Base-by-base conservation (phyloP, 1,140 invertebrate species). In the Saccostrea glomerata region DNA sequence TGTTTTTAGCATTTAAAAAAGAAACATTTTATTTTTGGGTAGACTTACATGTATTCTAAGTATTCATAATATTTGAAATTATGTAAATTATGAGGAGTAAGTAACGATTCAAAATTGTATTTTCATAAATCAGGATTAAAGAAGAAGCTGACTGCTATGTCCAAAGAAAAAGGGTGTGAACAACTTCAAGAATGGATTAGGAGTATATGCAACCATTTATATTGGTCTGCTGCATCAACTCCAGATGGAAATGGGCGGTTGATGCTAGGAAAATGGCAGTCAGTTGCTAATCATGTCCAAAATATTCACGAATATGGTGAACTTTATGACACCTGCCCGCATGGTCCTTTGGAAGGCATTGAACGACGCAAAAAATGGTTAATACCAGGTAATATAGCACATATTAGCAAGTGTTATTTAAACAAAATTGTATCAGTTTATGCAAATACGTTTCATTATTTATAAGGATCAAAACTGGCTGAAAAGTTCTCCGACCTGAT, bases 161-260 rank as follows among this genome's bases (percentile, higher is more conserved):
- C 30, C 30, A 36, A 36, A 36, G 30, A 36, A 36, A 36, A 36
- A 36, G 30, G 30, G 30, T 36, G 30, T 36, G 30, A 36, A 36
- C 30, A 36, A 36, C 30, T 36, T 36, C 30, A 36, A 36, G 30
- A 36, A 36, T 36, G 30, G 90, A 88, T 88, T 0, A 85, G 86
- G 23, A 87, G 70, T 60, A 83, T 90, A 9, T 15, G n/a, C 25
- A 91, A 91, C 77, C 87, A 91, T 70, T 25, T 91, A 2, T 90
- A 91, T 82, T 90, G 90, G 90, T 36, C 66, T n/a, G 87, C 90
- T 36, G 87, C 87, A 40, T 88, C 88, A 40, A 87, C 86, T 30
- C 63, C 77, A 20, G 86, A 86, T 84, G 84, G 77, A 5, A 77
- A 89, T 47, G 55, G 56, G 20, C 85, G 89, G 4, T 3, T 89